phyloP scores from a whole-genome alignment of 2,113 vertebrate genomes.

The Sterna hirundo region DNA sequence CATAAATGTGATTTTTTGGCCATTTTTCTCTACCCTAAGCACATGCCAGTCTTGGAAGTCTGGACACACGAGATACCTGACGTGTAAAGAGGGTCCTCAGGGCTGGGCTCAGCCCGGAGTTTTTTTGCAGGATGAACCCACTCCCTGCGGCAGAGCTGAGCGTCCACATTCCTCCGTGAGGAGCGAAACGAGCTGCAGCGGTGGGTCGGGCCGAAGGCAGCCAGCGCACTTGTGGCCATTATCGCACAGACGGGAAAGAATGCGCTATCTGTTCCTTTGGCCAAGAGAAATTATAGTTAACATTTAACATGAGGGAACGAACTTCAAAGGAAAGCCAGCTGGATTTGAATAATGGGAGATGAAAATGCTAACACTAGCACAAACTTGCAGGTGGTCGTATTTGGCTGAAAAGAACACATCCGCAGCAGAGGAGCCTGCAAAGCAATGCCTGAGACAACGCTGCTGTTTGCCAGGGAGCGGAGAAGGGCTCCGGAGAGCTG shows the following conservation, averaged over 20 bases:
- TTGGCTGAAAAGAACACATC: conserved; percentile 40
- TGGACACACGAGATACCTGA: accelerated
- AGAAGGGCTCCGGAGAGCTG: not conserved
- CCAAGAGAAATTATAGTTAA: conserved; percentile 73
- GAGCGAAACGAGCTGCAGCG: not conserved
- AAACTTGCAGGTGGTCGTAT: conserved; percentile 70
- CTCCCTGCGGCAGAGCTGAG: not conserved
- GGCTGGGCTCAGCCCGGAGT: not conserved
- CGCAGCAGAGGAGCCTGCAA: not conserved
- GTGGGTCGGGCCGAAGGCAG: conserved; percentile 28
- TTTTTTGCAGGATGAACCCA: not conserved
- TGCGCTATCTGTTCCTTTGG: conserved; percentile 19
- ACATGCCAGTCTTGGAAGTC: not conserved
- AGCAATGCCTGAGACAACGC: not conserved
- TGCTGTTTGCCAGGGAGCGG: not conserved
- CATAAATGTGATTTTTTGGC: not conserved
- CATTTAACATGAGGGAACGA: conserved; percentile 62
- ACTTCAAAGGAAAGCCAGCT: conserved; percentile 79
- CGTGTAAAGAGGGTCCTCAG: not conserved
- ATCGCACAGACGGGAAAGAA: conserved; percentile 70
- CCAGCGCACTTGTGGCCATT: conserved; percentile 51
- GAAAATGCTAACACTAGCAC: conserved; percentile 72
- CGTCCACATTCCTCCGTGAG: not conserved
- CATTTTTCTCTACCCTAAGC: not conserved
- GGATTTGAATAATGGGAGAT: conserved; percentile 57